Conservation (phyloP, 1,140 invertebrate genomes). For the Armadillidium nasatum region DNA sequence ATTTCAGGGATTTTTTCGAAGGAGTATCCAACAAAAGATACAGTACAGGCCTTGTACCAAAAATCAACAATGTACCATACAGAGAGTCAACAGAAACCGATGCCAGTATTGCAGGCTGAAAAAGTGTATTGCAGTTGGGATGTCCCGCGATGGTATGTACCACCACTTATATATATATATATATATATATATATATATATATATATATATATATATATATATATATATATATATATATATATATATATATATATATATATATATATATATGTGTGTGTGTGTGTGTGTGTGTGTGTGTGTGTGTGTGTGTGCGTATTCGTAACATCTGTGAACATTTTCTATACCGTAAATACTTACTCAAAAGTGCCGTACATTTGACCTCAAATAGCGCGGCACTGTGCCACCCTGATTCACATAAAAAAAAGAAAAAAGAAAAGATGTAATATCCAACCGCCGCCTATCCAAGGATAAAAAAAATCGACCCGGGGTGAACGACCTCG, state of each 20-base stretch:
- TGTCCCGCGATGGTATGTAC: constrained; percentile 94
- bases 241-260: constrained; percentile 6
- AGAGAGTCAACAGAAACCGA: constrained; percentile 92
- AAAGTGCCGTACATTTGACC: no score
- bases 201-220: background rate
- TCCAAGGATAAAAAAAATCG: background rate
- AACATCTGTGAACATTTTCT: background rate
- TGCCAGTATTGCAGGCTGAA: constrained; percentile 96
- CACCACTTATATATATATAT: no score
- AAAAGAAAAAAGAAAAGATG: background rate
- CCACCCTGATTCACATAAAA: no score
- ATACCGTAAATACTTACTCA: no score
- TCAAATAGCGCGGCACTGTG: no score
- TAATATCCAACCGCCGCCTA: background rate
- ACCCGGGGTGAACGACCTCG: background rate
- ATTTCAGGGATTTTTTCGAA: constrained; percentile 60
- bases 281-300: constrained; percentile 2
- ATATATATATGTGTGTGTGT: constrained; percentile 4
- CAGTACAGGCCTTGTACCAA: constrained; percentile 96
- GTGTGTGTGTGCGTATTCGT: background rate
- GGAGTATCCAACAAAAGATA: constrained; percentile 95
- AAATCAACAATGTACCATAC: constrained; percentile 94
- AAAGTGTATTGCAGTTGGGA: constrained; percentile 96
- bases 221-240: background rate
- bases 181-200: no score